Percentiles rank a stretch among this genome's conserved stretches.
phyloP scores from a whole-genome alignment of 1,140 invertebrate species.

The Rhagoletis pomonella region DNA sequence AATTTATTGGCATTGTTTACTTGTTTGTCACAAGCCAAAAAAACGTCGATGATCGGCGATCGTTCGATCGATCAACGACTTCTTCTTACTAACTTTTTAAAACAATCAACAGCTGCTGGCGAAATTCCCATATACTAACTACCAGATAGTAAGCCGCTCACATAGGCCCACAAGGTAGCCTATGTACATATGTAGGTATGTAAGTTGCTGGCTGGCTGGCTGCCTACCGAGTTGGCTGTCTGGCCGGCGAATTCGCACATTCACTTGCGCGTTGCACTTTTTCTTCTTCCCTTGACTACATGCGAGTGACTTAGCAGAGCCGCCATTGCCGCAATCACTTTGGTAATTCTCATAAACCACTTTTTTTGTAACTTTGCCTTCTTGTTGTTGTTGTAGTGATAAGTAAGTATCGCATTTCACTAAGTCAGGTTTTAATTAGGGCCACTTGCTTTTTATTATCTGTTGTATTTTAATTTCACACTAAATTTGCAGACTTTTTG shows the following conservation, averaged over 20 bases:
- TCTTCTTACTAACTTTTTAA: not conserved
- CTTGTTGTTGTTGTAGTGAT: not conserved
- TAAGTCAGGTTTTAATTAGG: not conserved
- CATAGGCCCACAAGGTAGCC: not conserved
- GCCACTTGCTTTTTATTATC: not conserved
- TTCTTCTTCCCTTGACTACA: not conserved
- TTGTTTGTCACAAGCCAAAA: not conserved
- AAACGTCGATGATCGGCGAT: not conserved
- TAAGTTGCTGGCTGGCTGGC: not conserved
- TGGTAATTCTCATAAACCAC: conserved; percentile 11
- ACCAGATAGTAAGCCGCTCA: not conserved
- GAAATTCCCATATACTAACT: not conserved
- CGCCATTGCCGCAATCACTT: not conserved
- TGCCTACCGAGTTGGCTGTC: not conserved
- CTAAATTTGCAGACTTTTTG: not conserved
- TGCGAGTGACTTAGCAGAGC: too few species aligned
- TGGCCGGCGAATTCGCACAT: conserved; percentile 3
- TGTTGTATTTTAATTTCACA: not conserved
- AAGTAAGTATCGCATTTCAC: not conserved
- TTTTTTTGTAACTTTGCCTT: not conserved
- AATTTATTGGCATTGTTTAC: not conserved
- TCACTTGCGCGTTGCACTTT: conserved; percentile 31
- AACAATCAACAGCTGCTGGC: not conserved
- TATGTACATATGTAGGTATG: too few species aligned
- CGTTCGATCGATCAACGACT: conserved; percentile 3